Evolutionary conservation across 1,140 invertebrate species (phyloP), one percentile per base, ranked within the genome.

Genomic region (Asbolus verrucosus): DNA sequence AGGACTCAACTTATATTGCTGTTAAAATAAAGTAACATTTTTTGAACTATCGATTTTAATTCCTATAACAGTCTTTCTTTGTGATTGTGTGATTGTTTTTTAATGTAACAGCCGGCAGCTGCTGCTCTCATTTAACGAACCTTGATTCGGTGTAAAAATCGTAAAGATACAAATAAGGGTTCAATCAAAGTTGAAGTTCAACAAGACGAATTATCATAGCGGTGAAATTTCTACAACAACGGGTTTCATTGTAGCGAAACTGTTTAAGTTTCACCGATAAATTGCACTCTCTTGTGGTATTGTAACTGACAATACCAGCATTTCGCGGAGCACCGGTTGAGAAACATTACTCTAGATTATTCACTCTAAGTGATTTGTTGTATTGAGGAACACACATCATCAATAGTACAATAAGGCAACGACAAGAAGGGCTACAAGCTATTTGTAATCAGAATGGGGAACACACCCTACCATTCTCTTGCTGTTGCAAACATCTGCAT

Each of bases 331-430:
- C 46, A 54, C 46, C 46, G 46, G 46, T 54, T 54, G 46, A 54
- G 46, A 54, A 54, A 54, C 46, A 54, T 54, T 54, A 54, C 46
- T 54, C 46, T 54, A 27, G 46, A 54, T 54, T 54, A 54, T 54
- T 54, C 46, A 1, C 46, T 27, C 19, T 54, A 54, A 54, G 46
- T 54, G 46, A 54, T 54, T 54, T 54, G 46, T 54, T 54, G 46
- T 54, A 54, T 54, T 54, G 46, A 54, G 46, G 21, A 54, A 54
- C 46, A 54, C 46, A 54, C 46, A 27, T 54, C 46, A 54, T 54
- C 46, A 54, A 54, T 54, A 54, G 46, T 27, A 54, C 46, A 54
- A 54, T 30, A 50, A n/a, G 46, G 11, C n/a, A 54, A 21, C 27
- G 46, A 54, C 46, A 54, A 50, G 43, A 50, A 50, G 2, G 43